Evolutionary conservation across 2,113 vertebrate genomes (phyloP).

Genomic region (Cathartes aura): DNA sequence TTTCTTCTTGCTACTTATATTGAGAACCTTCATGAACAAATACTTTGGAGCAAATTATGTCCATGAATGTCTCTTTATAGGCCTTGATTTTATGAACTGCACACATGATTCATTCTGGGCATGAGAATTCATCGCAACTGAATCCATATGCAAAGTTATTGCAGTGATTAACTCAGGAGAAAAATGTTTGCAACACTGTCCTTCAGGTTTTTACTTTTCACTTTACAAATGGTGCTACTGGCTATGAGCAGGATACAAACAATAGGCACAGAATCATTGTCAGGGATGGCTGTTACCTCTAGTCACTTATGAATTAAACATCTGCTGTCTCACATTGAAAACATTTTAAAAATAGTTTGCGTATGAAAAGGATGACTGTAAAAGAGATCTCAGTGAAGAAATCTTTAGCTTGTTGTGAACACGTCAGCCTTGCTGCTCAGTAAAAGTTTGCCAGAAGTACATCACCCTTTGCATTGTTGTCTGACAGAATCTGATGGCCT

Average conservation of each 20-base stretch:
- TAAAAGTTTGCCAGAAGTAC: not conserved
- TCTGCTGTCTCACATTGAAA: not conserved
- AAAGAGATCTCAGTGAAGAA: not conserved
- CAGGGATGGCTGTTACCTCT: conserved; percentile 1
- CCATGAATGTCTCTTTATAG: not conserved
- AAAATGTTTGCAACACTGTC: not conserved
- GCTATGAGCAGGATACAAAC: not conserved
- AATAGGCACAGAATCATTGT: not conserved
- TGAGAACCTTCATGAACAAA: not conserved
- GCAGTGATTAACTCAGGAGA: not conserved
- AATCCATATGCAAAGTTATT: not conserved
- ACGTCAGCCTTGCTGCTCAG: not conserved
- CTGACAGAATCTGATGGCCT: not conserved
- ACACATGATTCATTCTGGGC: not conserved
- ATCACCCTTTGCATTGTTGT: not conserved
- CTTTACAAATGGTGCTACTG: not conserved
- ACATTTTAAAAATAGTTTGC: not conserved
- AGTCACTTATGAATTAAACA: conserved; percentile 43
- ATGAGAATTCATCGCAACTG: not conserved
- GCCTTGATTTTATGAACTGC: not conserved
- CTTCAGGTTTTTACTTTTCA: not conserved
- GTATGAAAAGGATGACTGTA: conserved; percentile 10
- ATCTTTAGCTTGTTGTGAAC: not conserved
- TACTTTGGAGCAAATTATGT: not conserved
- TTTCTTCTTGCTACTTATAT: not conserved